Conservation (phyloP, 2,113 vertebrate species). For the Myanophis thanlyinensis region DNA sequence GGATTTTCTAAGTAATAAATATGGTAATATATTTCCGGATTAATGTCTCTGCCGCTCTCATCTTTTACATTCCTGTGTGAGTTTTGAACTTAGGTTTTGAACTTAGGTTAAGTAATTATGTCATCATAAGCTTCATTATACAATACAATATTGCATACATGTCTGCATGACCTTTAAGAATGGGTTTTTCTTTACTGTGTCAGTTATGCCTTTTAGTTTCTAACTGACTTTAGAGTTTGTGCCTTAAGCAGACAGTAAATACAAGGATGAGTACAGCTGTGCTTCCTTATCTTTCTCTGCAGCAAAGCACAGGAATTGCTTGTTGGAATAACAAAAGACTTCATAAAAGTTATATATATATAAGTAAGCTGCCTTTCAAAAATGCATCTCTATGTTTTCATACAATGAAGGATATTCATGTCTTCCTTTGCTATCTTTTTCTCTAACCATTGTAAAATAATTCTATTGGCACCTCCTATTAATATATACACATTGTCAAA, state of each 20-base stretch:
- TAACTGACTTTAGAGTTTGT: neutral
- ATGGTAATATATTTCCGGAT: neutral
- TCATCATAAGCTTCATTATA: neutral
- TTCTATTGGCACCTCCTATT: neutral
- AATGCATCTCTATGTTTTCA: neutral
- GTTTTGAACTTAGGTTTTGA: neutral
- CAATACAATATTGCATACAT: neutral
- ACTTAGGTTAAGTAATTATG: neutral
- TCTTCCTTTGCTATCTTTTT: neutral
- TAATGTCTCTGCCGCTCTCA: neutral
- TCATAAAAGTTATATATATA: neutral
- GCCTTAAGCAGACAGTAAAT: neutral
- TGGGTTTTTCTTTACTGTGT: neutral
- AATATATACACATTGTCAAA: neutral
- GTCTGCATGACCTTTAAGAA: neutral
- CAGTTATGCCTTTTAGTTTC: neutral
- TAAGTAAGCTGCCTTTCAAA: neutral
- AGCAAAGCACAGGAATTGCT: neutral
- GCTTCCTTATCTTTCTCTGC: neutral
- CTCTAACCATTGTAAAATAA: neutral
- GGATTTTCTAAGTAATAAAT: neutral
- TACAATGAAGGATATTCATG: neutral
- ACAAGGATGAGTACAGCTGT: neutral
- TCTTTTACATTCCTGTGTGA: neutral
- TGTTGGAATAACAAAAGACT: neutral